A percentile compares a stretch with the other conserved stretches of the same genome.
Evolutionary conservation across 1,140 invertebrate genomes (phyloP).

Genomic region (Aphaenogaster floridana): DNA sequence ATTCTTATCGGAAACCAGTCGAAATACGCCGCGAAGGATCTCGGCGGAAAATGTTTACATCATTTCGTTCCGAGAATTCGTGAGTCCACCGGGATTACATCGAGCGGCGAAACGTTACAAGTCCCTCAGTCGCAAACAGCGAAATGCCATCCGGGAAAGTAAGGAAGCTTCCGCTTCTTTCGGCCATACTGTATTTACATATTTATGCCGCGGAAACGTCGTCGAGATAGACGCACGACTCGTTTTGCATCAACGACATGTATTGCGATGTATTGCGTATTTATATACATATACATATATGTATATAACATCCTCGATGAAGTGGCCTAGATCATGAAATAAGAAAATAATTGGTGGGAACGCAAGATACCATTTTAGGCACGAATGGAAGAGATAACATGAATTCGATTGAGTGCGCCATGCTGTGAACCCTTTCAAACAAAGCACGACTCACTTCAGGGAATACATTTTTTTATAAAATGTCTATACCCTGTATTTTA

Average conservation of each 20-base stretch:
- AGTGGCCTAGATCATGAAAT: background rate
- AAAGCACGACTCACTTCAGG: too few relatives aligned
- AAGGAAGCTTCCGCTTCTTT: conserved; percentile 69
- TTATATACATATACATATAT: background rate
- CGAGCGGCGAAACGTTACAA: conserved; percentile 24
- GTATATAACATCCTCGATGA: background rate
- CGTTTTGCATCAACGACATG: background rate
- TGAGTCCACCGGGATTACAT: background rate
- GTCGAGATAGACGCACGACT: conserved; percentile 50
- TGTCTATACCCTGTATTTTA: too few relatives aligned
- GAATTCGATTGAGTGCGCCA: too few relatives aligned
- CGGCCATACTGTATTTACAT: conserved; percentile 78
- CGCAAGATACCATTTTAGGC: background rate
- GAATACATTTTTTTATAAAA: too few relatives aligned
- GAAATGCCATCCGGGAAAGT: conserved; percentile 66
- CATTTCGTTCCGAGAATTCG: background rate
- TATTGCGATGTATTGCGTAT: background rate
- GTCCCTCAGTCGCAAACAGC: conserved; percentile 44
- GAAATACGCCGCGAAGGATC: conserved; percentile 7
- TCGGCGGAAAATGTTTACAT: background rate
- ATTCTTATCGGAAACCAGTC: conserved; percentile 48
- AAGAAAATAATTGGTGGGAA: background rate
- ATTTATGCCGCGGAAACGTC: conserved; percentile 69
- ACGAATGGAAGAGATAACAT: too few relatives aligned
- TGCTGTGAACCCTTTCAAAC: too few relatives aligned